Evolutionary conservation across 2,888 invertebrate species (phyloP), one percentile per base, ranked within the genome.

Genomic region (Bibio marci): DNA sequence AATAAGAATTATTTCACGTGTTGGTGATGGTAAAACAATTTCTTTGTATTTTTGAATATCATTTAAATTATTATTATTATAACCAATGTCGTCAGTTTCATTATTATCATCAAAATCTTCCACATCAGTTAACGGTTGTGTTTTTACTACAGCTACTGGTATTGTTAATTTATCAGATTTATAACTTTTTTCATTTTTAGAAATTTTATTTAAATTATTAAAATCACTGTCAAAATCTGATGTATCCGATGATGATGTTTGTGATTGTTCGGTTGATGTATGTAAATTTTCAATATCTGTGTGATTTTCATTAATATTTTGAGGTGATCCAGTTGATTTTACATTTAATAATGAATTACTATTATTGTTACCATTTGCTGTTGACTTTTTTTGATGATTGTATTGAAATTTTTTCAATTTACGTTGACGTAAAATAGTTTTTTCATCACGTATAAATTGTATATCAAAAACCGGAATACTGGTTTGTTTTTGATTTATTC

Each of bases 271-370:
- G 5, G 22, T 6, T 6, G 22, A 22, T 25, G 57, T 56, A 39
- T 64, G 59, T n/a, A 67, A 50, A 44, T 62, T 59, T 49, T 68
- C 68, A 13, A 62, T 51, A 48, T 69, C 67, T 5, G 68, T 68
- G 3, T 61, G 17, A 2, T 55, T 57, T 33, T 63, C 54, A 35
- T 51, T 62, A 14, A 36, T 37, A 26, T 44, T 48, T n/a, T n/a
- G n/a, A n/a, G n/a, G n/a, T n/a, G n/a, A n/a, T n/a, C n/a, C n/a
- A n/a, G n/a, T n/a, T n/a, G n/a, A n/a, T n/a, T n/a, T n/a, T n/a
- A n/a, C n/a, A n/a, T n/a, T n/a, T n/a, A n/a, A n/a, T n/a, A n/a
- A n/a, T n/a, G 3, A 22, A 22, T 22, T 22, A 22, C 8, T 22
- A 22, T 22, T 8, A 22, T 22, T 33, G 33, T 22, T 35, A 22